Percentiles rank a stretch among this genome's conserved stretches.
Evolutionary conservation across 2,113 vertebrate genomes (phyloP).

Genomic region (Rousettus leschenaultii): DNA sequence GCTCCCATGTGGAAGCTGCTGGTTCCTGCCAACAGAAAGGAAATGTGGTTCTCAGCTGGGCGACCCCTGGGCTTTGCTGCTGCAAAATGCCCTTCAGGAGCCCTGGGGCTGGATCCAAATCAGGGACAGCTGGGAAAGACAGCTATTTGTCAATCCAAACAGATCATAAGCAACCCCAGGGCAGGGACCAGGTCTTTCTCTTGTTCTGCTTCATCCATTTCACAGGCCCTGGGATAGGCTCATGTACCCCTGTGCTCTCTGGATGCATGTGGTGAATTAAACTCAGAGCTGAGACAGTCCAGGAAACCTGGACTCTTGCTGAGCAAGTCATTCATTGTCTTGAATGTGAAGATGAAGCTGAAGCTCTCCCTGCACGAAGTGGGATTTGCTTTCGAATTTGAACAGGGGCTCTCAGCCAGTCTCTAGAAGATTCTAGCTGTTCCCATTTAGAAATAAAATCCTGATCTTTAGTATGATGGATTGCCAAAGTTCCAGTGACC

Average conservation of each 20-base stretch:
- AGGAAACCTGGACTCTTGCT: neutral
- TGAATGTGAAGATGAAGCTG: neutral
- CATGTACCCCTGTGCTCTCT: neutral
- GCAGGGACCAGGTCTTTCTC: neutral
- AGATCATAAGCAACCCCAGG: conserved; percentile 57
- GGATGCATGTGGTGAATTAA: accelerated
- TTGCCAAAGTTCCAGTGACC: neutral
- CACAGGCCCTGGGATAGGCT: neutral
- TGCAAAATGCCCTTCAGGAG: conserved; percentile 60
- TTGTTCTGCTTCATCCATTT: neutral
- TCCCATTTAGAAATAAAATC: neutral
- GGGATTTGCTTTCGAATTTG: neutral
- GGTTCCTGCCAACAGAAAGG: conserved; percentile 48
- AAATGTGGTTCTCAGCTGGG: conserved; percentile 60
- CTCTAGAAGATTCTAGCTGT: neutral
- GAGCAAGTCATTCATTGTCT: neutral
- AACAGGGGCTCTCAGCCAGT: neutral
- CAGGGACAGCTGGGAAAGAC: conserved; percentile 53
- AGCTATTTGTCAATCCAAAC: conserved; percentile 56
- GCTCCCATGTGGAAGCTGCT: neutral
- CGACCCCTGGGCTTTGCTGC: conserved; percentile 48
- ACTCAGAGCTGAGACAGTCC: neutral
- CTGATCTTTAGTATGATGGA: neutral
- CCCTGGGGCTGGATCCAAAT: conserved; percentile 64
- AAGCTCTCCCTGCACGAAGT: neutral